Evolutionary conservation across 2,797 vertebrate genomes (phyloP).

Genomic region (Mus spretus): DNA sequence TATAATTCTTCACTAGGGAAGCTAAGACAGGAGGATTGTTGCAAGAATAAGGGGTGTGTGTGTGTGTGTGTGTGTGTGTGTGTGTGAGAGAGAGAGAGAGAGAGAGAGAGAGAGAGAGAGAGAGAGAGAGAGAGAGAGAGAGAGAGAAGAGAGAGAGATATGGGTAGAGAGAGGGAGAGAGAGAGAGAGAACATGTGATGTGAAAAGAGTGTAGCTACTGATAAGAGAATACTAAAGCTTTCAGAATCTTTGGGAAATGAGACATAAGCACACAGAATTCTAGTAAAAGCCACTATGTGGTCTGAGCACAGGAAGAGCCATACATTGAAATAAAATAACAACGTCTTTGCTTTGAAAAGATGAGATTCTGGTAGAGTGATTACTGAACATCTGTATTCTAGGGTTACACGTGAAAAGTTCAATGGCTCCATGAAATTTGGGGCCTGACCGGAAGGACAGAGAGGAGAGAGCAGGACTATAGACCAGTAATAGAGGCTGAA

Average conservation of each 20-base stretch:
- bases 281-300: background rate
- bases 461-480: background rate
- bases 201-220: background rate
- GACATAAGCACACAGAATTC: slow-evolving; percentile 12
- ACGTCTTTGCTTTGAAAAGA: slow-evolving; percentile 28
- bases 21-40: background rate
- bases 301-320: background rate
- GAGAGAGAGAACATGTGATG: background rate
- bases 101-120: background rate
- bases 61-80: background rate
- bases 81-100: no score
- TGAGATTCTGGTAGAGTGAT: background rate
- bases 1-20: background rate
- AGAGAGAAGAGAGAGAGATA: background rate
- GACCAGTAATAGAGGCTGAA: background rate
- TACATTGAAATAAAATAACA: background rate
- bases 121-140: background rate
- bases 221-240: background rate
- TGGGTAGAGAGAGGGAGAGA: background rate
- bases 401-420: background rate
- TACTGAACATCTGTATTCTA: background rate
- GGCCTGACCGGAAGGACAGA: background rate
- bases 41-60: background rate
- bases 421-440: background rate
- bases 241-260: slow-evolving; percentile 28